Conservation (phyloP, 2,113 vertebrate genomes). For the Athene cunicularia region DNA sequence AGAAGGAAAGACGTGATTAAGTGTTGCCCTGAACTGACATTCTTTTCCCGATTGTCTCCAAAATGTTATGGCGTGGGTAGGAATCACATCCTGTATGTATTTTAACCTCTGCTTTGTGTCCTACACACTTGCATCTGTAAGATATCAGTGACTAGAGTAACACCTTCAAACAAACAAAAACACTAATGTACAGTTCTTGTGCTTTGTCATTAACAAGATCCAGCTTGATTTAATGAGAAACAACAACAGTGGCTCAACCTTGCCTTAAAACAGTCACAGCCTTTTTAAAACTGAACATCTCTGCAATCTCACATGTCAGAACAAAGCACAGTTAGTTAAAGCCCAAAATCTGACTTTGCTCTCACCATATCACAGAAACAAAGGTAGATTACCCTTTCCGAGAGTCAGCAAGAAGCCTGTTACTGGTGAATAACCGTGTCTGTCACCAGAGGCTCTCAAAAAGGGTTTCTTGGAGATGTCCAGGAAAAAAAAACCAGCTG, state of each 20-base stretch:
- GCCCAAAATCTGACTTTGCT: neutral
- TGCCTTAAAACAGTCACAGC: neutral
- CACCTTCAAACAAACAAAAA: neutral
- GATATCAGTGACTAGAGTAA: neutral
- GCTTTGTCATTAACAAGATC: neutral
- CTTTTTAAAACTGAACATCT: neutral
- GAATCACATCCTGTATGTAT: neutral
- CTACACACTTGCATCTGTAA: neutral
- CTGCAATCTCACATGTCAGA: fast-evolving
- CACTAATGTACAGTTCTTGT: neutral
- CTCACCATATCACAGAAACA: neutral
- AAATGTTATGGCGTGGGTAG: fast-evolving
- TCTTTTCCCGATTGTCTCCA: neutral
- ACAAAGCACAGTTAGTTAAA: fast-evolving
- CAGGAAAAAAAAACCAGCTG: neutral
- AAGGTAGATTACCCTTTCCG: neutral
- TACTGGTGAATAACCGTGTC: neutral
- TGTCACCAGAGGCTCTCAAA: neutral
- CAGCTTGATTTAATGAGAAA: neutral
- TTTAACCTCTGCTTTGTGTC: neutral
- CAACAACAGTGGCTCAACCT: neutral
- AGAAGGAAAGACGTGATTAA: neutral
- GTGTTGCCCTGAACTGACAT: neutral
- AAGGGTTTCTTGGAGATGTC: neutral
- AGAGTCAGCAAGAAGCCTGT: neutral